Percentiles rank a stretch among this genome's conserved stretches.
These are phyloP conservation scores for Sus scrofa DNA, from an alignment of 2,113 vertebrate genomes.

Conservation along the genomic window T2T-Sscrofa CM000826.6:25497501-25498000, in stretches of 20 bases:
- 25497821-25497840: not conserved
- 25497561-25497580: not conserved
- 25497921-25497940: not conserved
- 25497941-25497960: slow-evolving; percentile 3
- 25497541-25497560: slow-evolving; percentile 46
- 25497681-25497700: not conserved
- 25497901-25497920: slow-evolving; percentile 27
- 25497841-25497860: slow-evolving; percentile 12
- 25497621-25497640: slow-evolving; percentile 57
- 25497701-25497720: slow-evolving; percentile 5
- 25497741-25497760: slow-evolving; percentile 48
- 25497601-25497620: slow-evolving; percentile 39
- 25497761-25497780: slow-evolving; percentile 39
- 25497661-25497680: slow-evolving; percentile 53
- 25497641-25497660: slow-evolving; percentile 58
- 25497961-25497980: not conserved
- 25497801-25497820: not conserved
- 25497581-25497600: slow-evolving; percentile 49
- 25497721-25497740: not conserved
- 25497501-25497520: not conserved
- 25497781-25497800: slow-evolving; percentile 7
- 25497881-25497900: slow-evolving; percentile 1
- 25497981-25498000: not conserved
- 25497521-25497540: not conserved
- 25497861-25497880: slow-evolving; percentile 19